phyloP scores from a whole-genome alignment of 2,888 invertebrate species.

The Heliconius erato region DNA sequence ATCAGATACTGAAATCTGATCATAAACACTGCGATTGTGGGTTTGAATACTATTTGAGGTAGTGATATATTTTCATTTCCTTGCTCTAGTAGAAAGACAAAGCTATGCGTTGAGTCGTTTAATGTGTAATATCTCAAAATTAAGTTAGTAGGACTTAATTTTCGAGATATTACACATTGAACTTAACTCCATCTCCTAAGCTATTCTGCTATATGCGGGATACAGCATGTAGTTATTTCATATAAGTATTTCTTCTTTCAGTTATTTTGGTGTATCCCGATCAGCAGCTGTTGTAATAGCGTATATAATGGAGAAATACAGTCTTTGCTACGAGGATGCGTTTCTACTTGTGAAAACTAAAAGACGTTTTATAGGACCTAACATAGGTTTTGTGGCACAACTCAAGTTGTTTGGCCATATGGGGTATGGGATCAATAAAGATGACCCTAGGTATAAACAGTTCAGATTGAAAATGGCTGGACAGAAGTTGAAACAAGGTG shows the following conservation, averaged over 20 bases:
- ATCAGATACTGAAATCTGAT: too few relatives aligned
- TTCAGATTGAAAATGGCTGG: conserved; percentile 92
- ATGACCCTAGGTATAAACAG: conserved; percentile 90
- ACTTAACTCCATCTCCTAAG: too few relatives aligned
- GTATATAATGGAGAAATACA: conserved; percentile 94
- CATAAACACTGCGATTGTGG: too few relatives aligned
- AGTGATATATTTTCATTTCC: too few relatives aligned
- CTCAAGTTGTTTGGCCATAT: conserved; percentile 92
- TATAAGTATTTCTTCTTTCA: conserved; percentile 63
- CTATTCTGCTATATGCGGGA: too few relatives aligned
- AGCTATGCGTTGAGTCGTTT: too few relatives aligned
- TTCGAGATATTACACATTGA: too few relatives aligned
- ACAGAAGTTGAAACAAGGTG: conserved; percentile 91
- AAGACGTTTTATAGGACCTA: conserved; percentile 91
- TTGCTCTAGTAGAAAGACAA: too few relatives aligned
- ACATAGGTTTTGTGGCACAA: conserved; percentile 92
- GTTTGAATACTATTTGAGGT: too few relatives aligned
- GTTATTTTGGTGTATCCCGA: conserved; percentile 95
- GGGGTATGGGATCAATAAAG: conserved; percentile 89
- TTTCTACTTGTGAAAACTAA: conserved; percentile 88
- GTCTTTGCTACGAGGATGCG: conserved; percentile 90
- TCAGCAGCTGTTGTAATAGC: conserved; percentile 95
- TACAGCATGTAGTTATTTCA: too few relatives aligned
- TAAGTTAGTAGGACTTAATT: too few relatives aligned
- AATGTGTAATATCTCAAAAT: too few relatives aligned